Percentiles rank a stretch among this genome's conserved stretches.
phyloP scores from a whole-genome alignment of 2,113 vertebrate species.

The Muntiacus muntjak region DNA sequence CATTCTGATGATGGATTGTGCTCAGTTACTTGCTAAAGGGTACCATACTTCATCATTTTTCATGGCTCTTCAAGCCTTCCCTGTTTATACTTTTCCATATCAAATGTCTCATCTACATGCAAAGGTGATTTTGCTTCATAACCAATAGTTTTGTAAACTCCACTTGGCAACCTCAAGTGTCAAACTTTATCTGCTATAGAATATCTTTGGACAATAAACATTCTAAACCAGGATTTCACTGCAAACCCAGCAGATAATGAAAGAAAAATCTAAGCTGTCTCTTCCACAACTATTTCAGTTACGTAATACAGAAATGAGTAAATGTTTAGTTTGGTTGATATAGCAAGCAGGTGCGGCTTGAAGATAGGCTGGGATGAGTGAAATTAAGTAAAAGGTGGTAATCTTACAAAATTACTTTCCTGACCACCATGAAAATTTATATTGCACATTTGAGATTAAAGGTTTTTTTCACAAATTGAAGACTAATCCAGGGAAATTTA shows the following conservation, averaged over 20 bases:
- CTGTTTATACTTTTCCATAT: neutral
- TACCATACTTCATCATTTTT: neutral
- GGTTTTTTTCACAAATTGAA: neutral
- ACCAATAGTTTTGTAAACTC: constrained; percentile 9
- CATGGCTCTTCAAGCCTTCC: neutral
- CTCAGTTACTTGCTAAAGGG: neutral
- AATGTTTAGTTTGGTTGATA: constrained; percentile 47
- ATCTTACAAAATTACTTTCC: constrained; percentile 25
- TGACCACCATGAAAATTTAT: neutral
- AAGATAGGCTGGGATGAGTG: constrained; percentile 37
- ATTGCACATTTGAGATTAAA: constrained; percentile 36
- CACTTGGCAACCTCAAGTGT: neutral
- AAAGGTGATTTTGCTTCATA: neutral
- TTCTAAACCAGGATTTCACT: constrained; percentile 22
- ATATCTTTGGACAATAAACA: neutral
- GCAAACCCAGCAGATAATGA: constrained; percentile 30
- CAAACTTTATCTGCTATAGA: neutral
- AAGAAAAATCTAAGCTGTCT: constrained; percentile 24
- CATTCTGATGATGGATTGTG: neutral
- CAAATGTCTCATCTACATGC: neutral
- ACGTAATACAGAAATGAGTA: neutral
- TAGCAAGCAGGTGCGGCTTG: constrained; percentile 34
- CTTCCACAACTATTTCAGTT: constrained; percentile 19
- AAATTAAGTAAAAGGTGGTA: constrained; percentile 3
- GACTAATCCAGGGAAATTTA: neutral